Conservation (phyloP, 2,888 invertebrate species). For the Drosophila prostipennis region DNA sequence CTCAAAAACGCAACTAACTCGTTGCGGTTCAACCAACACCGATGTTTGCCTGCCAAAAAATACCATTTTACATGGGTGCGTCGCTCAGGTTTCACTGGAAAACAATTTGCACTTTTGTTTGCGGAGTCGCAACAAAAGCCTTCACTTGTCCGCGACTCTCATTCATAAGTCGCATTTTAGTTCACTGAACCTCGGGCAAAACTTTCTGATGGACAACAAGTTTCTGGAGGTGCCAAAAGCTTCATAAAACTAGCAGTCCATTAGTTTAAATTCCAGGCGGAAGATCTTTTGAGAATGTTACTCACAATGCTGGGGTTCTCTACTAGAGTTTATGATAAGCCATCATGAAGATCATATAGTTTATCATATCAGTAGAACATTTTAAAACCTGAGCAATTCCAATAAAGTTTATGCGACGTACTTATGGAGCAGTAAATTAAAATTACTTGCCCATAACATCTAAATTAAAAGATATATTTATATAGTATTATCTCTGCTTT, state of each 20-base stretch:
- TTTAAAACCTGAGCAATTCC: not conserved
- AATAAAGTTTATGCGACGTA: not conserved
- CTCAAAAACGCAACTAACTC: slow-evolving; percentile 67
- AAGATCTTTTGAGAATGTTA: slow-evolving; percentile 9
- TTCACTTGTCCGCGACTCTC: slow-evolving; percentile 55
- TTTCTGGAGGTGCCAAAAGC: slow-evolving; percentile 46
- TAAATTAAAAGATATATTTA: not conserved
- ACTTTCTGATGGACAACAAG: slow-evolving; percentile 23
- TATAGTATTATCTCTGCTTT: not conserved
- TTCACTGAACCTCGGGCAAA: slow-evolving; percentile 35
- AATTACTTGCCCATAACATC: not conserved
- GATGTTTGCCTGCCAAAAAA: slow-evolving; percentile 39
- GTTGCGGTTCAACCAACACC: slow-evolving; percentile 40
- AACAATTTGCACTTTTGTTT: slow-evolving; percentile 80
- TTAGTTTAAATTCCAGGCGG: slow-evolving; percentile 29
- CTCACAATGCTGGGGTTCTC: not conserved
- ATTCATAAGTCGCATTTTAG: slow-evolving; percentile 54
- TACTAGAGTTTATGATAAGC: not conserved
- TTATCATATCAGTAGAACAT: slow-evolving; percentile 29
- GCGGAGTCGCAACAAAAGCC: slow-evolving; percentile 63
- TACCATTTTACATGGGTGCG: slow-evolving; percentile 51
- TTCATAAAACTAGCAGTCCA: slow-evolving; percentile 35
- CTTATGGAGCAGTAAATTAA: slow-evolving; percentile 2
- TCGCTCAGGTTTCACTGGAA: slow-evolving; percentile 17
- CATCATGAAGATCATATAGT: slow-evolving; percentile 13